Base-by-base conservation (phyloP, 2,888 invertebrate species). In the Ochlodes sylvanus region DNA sequence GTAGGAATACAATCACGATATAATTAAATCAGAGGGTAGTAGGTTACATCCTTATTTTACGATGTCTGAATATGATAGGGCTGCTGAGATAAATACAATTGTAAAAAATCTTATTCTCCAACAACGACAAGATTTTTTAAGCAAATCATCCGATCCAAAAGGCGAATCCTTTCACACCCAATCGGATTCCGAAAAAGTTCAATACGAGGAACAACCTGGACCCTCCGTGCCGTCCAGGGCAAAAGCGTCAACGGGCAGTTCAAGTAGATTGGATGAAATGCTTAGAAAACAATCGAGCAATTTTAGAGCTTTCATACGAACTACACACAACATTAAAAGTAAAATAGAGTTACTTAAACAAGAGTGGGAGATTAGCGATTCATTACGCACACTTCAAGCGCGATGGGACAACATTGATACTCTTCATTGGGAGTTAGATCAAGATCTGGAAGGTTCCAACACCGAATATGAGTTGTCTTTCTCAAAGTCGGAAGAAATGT, bases 21-120 rank as follows among this genome's bases (percentile, higher is more conserved):
- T 7, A 41, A 60, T 60, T 1, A 14, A 44, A 44, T 15, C 47
- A 47, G 47, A 61, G 17, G 60, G 47, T 32, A 61, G 60, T 61
- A 61, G 34, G 32, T 47, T 47, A 47, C 47, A 61, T 61, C 60
- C 60, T 61, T 61, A 61, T 61, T 61, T 61, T 34, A 61, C 47
- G 60, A 32, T 61, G 58, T 58, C 58, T 42, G 58, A 58, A 9
- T 58, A 58, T 58, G 58, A 58, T 58, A 58, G 21, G 42, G 58
- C 58, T 42, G 41, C 9, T 27, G 42, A 58, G 58, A 42, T 58
- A 7, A 21, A 42, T n/a, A 58, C 27, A 19, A 17, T 19, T 1
- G 47, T 50, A 34, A 32, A 47, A 15, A 56, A 56, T 38, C 17
- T 56, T 34, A 56, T 50, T 19, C 38, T 56, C 0, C 34, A 56